These are phyloP conservation scores for Oryzias melastigma DNA, from an alignment of 2,113 vertebrate species.

Conservation along the genomic window DNA sequence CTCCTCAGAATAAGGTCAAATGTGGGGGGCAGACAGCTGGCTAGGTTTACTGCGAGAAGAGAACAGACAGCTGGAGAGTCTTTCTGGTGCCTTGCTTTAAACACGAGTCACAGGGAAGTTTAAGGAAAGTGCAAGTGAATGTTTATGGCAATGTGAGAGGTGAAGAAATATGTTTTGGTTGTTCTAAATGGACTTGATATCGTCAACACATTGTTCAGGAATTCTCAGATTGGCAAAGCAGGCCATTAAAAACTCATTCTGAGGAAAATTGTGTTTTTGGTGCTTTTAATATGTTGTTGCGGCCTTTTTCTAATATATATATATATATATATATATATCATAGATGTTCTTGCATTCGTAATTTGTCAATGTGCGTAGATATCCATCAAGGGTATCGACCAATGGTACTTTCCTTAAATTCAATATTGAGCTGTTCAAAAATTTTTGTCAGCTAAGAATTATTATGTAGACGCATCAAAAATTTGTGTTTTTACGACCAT, in stretches of 20 bases:
- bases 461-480: too few species aligned
- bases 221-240: slow-evolving; percentile 21
- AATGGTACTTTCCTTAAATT: too few species aligned
- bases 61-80: slow-evolving; percentile 63
- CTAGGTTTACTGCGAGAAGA: slow-evolving; percentile 57
- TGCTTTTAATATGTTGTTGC: too few species aligned
- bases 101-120: slow-evolving; percentile 64
- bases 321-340: too few species aligned
- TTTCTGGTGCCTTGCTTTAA: slow-evolving; percentile 65
- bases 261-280: not conserved
- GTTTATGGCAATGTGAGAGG: slow-evolving; percentile 56
- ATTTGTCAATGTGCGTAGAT: too few species aligned
- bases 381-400: too few species aligned
- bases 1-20: slow-evolving; percentile 74
- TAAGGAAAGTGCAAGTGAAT: slow-evolving; percentile 64
- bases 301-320: too few species aligned
- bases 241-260: slow-evolving; percentile 4
- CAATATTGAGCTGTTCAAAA: too few species aligned
- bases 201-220: slow-evolving; percentile 7
- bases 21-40: slow-evolving; percentile 71
- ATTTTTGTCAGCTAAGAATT: too few species aligned
- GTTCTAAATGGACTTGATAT: slow-evolving; percentile 32
- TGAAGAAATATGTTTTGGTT: slow-evolving; percentile 54
- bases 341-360: too few species aligned
- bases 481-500: too few species aligned